phyloP scores from a whole-genome alignment of 2,113 vertebrate genomes.

The Xenopus laevis region DNA sequence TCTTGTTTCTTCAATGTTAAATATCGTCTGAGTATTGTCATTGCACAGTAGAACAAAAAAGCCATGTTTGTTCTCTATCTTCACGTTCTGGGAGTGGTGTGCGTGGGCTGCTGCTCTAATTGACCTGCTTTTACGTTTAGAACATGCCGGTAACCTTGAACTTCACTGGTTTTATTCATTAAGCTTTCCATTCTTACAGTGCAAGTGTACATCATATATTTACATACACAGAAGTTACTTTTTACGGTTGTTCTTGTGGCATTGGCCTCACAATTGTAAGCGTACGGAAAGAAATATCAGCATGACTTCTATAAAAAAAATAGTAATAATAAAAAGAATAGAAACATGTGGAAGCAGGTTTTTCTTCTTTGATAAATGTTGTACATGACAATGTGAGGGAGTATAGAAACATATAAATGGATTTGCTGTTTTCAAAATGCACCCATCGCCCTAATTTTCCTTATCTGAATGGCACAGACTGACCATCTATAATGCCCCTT shows the following conservation, averaged over 20 bases:
- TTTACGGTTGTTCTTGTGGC: neutral
- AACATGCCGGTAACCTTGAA: neutral
- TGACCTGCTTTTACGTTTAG: too few species aligned
- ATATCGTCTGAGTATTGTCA: neutral
- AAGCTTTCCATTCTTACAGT: neutral
- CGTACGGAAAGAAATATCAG: neutral
- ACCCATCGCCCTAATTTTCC: too few species aligned
- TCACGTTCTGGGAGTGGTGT: neutral
- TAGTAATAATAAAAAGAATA: too few species aligned
- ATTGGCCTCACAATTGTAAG: neutral
- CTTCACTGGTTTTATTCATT: neutral
- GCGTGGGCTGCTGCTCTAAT: too few species aligned
- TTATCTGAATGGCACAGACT: too few species aligned
- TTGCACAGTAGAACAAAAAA: neutral
- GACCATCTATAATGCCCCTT: too few species aligned
- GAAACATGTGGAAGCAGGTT: too few species aligned
- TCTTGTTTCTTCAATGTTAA: neutral
- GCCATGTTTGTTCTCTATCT: neutral
- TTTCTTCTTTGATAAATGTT: too few species aligned
- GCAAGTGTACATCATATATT: neutral
- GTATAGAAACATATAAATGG: too few species aligned
- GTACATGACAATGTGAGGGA: too few species aligned
- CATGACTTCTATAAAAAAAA: neutral
- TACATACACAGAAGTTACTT: neutral
- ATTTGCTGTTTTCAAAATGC: too few species aligned